Base-by-base conservation (phyloP, 1,140 invertebrate genomes). In the Neoseiulus cucumeris region DNA sequence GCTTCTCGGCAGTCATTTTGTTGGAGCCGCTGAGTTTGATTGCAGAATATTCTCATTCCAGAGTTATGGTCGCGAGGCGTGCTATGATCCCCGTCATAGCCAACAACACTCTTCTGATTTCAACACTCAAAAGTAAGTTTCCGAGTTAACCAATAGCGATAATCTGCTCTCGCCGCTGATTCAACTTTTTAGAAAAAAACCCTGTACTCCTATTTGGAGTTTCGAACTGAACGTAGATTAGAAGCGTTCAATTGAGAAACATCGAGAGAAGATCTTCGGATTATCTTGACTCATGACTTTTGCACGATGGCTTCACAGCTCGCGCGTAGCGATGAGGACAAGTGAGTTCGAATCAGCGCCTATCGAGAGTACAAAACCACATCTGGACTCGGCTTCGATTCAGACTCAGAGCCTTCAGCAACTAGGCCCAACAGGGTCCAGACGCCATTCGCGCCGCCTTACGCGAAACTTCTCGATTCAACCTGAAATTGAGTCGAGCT, bases 401-500 rank as follows among this genome's bases (percentile, higher is more conserved):
- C 51, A 59, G 51, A 25, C 25, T 14, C 51, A 59, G 25, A 25
- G 25, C 25, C 51, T 59, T 14, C 51, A 59, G 51, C 51, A 59
- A 20, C 22, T 25, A 20, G 51, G 25, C 25, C 18, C 45, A 28
- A 14, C 28, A 14, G 22, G 51, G 25, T 59, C 22, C 25, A 25
- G 51, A 25, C 51, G 51, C 17, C 51, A 59, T 17, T 59, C 51
- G 51, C 51, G 51, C 14, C 51, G 51, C 22, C 51, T 59, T 9
- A 59, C 51, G 33, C 51, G 51, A 33, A 59, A 59, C 51, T 59
- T 59, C 51, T 59, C 51, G 51, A 59, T 59, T 33, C 51, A 59
- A 20, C 51, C 51, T 59, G 51, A 59, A 17, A 14, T 59, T 59
- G 51, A 59, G 22, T 25, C 51, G 25, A 59, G 51, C 51, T 59